Evolutionary conservation across 2,797 vertebrate species (phyloP).

Genomic region (Sphenodon punctatus): DNA sequence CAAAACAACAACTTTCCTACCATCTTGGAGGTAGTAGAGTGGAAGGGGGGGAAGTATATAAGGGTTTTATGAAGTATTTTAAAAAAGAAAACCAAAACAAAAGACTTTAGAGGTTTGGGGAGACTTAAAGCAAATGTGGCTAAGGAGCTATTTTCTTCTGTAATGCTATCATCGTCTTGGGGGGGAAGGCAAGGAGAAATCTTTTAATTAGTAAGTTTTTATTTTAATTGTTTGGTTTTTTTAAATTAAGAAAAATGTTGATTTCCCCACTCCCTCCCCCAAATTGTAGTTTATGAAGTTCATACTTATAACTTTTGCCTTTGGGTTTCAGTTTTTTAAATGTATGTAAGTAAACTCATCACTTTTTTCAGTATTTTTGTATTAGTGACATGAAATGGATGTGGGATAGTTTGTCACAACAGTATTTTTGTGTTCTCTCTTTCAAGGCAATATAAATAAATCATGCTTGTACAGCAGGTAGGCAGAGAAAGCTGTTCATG

Average conservation of each 20-base stretch:
- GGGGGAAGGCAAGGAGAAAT: conserved; percentile 35
- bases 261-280: not conserved
- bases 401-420: not conserved
- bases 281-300: not conserved
- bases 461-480: conserved; percentile 12
- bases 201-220: conserved; percentile 15
- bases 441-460: conserved; percentile 37
- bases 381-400: conserved; percentile 19
- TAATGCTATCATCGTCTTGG: not conserved
- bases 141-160: conserved; percentile 30
- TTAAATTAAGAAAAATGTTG: not conserved
- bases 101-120: not conserved
- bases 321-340: not conserved
- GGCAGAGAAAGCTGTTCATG: not conserved
- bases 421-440: not conserved
- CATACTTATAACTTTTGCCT: not conserved
- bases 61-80: conserved; percentile 62
- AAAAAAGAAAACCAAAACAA: not conserved
- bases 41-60: conserved; percentile 40
- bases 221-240: not conserved
- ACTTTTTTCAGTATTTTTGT: conserved; percentile 1
- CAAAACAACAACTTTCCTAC: conserved; percentile 97
- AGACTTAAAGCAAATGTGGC: conserved; percentile 1
- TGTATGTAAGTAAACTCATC: conserved; percentile 27
- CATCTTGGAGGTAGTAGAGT: conserved; percentile 90